A percentile compares a stretch with the other conserved stretches of the same genome.
phyloP scores from a whole-genome alignment of 2,888 invertebrate genomes.

The Carcina quercana region DNA sequence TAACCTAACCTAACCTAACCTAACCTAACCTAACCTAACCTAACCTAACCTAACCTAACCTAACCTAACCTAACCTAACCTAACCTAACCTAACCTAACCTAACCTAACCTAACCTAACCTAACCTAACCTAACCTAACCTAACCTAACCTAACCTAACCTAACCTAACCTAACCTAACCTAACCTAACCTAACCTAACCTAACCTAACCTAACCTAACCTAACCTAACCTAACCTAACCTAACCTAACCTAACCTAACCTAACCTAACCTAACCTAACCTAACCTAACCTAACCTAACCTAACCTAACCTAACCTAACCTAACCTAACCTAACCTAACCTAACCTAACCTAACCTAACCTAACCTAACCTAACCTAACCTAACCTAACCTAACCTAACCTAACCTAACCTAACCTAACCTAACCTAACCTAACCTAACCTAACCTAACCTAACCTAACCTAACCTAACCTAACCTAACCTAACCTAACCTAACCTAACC shows the following conservation, averaged over 20 bases:
- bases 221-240: conserved; percentile 9
- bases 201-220: conserved; percentile 11
- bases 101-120: conserved; percentile 11
- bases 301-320: conserved; percentile 15
- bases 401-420: conserved; percentile 17
- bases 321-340: conserved; percentile 16
- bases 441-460: conserved; percentile 18
- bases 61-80: conserved; percentile 13
- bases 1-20: conserved; percentile 13
- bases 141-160: conserved; percentile 15
- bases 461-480: conserved; percentile 18
- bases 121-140: conserved; percentile 14
- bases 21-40: conserved; percentile 15
- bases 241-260: conserved; percentile 12
- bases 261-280: conserved; percentile 15
- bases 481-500: conserved; percentile 15
- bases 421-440: conserved; percentile 18
- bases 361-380: conserved; percentile 16
- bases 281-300: conserved; percentile 15
- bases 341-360: conserved; percentile 16
- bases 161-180: conserved; percentile 14
- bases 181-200: conserved; percentile 11
- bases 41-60: conserved; percentile 16
- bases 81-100: conserved; percentile 12
- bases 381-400: conserved; percentile 15